Percentiles rank a stretch among this genome's conserved stretches.
Conservation (phyloP, 2,113 vertebrate species). For the Eidolon helvum region DNA sequence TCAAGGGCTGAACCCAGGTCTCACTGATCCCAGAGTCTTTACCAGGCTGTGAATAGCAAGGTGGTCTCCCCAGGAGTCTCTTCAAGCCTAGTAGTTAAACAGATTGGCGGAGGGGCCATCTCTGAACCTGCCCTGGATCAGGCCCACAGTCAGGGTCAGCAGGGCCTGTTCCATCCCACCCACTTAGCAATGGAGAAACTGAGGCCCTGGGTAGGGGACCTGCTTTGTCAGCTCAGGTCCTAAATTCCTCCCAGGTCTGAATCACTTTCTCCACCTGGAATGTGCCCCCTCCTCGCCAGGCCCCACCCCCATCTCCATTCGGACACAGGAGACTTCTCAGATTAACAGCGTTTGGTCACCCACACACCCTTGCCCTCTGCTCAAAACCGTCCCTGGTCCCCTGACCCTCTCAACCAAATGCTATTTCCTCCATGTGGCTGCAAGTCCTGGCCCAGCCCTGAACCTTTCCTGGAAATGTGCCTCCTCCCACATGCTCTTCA, state of each 20-base stretch:
- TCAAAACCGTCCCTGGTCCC: background rate
- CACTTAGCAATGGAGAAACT: background rate
- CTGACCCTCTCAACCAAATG: background rate
- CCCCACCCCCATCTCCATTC: background rate
- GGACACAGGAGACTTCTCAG: background rate
- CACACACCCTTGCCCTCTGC: background rate
- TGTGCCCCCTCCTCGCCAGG: background rate
- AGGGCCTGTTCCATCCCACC: background rate
- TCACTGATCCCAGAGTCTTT: background rate
- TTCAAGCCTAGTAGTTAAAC: background rate
- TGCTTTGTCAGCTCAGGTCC: background rate
- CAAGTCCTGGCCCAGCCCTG: no score
- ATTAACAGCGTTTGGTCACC: background rate
- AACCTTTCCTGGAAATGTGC: background rate
- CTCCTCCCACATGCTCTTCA: background rate
- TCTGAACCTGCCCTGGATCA: background rate
- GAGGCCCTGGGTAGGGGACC: fast-evolving
- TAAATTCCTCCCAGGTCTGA: background rate
- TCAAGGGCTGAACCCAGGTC: background rate
- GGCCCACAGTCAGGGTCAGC: background rate
- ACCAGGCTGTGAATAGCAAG: background rate
- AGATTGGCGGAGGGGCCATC: background rate
- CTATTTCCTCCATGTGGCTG: fast-evolving
- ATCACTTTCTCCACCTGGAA: background rate
- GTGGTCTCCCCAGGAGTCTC: background rate